Conservation (phyloP, 2,797 vertebrate species). For the Channallabes apus region DNA sequence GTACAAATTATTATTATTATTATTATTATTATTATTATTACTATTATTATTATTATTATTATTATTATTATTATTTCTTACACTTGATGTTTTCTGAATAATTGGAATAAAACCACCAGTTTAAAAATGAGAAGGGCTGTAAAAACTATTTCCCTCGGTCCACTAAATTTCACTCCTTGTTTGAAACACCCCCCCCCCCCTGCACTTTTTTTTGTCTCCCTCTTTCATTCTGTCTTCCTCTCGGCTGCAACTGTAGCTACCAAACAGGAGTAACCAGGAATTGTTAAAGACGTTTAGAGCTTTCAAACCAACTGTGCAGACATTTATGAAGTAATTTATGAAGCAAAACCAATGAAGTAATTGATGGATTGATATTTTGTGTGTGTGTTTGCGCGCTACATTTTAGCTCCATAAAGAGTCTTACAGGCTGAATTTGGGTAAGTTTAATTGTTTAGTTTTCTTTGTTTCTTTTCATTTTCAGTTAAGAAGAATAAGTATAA, state of each 20-base stretch:
- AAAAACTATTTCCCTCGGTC: constrained; percentile 44
- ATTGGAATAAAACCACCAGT: constrained; percentile 33
- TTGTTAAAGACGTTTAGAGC: constrained; percentile 63
- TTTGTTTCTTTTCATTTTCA: not conserved
- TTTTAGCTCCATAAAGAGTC: constrained; percentile 54
- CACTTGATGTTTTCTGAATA: not conserved
- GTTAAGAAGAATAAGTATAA: not conserved
- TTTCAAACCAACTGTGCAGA: constrained; percentile 63
- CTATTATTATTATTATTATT: not conserved
- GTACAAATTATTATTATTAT: not conserved
- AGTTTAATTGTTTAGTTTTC: constrained; percentile 40
- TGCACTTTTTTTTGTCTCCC: constrained; percentile 44
- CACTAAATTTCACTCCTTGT: constrained; percentile 51
- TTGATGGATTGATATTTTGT: constrained; percentile 58
- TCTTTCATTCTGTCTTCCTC: constrained; percentile 55
- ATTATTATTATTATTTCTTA: not conserved
- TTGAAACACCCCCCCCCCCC: constrained; percentile 50
- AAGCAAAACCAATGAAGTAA: constrained; percentile 65
- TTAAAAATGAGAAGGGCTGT: constrained; percentile 45
- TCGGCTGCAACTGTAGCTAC: constrained; percentile 63
- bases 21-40: too few relatives aligned
- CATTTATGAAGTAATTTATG: constrained; percentile 41
- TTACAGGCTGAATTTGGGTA: constrained; percentile 44
- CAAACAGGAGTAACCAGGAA: constrained; percentile 60
- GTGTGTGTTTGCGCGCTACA: constrained; percentile 14